Evolutionary conservation across 2,888 invertebrate species (phyloP).

Genomic region (Agonopterix subpropinquella): DNA sequence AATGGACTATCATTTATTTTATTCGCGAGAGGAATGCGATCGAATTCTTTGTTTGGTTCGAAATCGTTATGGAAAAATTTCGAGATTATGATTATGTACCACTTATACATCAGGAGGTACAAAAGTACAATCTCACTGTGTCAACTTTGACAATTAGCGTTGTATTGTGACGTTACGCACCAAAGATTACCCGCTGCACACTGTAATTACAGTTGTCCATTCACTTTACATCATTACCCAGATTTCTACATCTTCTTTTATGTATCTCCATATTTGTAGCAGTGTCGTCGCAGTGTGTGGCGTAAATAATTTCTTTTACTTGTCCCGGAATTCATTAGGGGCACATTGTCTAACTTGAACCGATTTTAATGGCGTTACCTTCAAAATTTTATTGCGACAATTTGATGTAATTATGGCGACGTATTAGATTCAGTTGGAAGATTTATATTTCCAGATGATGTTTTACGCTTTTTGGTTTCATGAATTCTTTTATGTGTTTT

Average conservation of each 20-base stretch:
- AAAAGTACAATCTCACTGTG: constrained; percentile 15
- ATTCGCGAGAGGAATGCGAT: constrained; percentile 18
- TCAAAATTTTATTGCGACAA: constrained; percentile 54
- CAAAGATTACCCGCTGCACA: constrained; percentile 44
- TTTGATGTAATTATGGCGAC: constrained; percentile 45
- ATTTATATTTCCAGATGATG: constrained; percentile 10
- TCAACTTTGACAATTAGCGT: constrained; percentile 52
- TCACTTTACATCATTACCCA: constrained; percentile 67
- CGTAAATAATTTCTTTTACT: constrained; percentile 68
- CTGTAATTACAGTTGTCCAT: constrained; percentile 68
- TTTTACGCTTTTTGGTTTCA: too few relatives aligned
- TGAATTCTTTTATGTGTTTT: too few relatives aligned
- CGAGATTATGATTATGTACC: not conserved
- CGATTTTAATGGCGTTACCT: constrained; percentile 55
- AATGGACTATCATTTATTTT: constrained; percentile 6
- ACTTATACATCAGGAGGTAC: not conserved
- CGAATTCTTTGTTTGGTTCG: constrained; percentile 12
- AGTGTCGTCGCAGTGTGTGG: constrained; percentile 50
- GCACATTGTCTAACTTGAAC: constrained; percentile 54
- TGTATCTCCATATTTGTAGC: constrained; percentile 49
- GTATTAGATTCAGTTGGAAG: constrained; percentile 28
- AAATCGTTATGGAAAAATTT: not conserved
- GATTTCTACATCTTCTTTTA: constrained; percentile 66
- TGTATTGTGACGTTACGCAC: constrained; percentile 55
- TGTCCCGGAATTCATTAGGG: constrained; percentile 59